Percentiles rank a stretch among this genome's conserved stretches.
Conservation (phyloP, 2,888 invertebrate species). For the Steinernema scapterisci region DNA sequence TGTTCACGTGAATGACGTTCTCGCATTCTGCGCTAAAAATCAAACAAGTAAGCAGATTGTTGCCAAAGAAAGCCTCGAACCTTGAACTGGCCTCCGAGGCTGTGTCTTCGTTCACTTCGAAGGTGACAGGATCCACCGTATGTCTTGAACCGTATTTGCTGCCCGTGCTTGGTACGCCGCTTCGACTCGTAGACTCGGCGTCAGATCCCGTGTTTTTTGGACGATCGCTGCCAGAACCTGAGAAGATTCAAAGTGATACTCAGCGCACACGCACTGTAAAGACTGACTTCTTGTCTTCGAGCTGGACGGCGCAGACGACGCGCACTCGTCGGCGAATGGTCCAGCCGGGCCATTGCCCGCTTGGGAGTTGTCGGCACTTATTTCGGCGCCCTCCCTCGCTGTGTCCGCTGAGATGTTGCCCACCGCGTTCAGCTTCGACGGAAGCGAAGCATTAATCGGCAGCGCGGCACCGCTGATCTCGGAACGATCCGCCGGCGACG, state of each 20-base stretch:
- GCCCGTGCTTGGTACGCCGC: neutral
- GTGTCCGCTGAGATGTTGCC: neutral
- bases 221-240: neutral
- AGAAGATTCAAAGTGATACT: neutral
- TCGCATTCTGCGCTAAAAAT: constrained; percentile 18
- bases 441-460: neutral
- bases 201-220: neutral
- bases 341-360: constrained; percentile 12
- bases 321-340: constrained; percentile 1
- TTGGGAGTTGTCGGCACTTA: neutral
- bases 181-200: neutral
- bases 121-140: neutral
- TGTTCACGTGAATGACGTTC: constrained; percentile 21
- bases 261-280: neutral
- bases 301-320: neutral
- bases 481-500: constrained; percentile 32
- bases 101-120: constrained; percentile 27
- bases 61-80: too few species aligned
- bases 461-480: constrained; percentile 15
- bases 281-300: neutral
- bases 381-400: neutral
- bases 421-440: neutral
- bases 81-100: constrained; percentile 17
- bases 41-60: neutral
- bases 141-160: neutral